Evolutionary conservation across 2,113 vertebrate genomes (phyloP), one percentile per base, ranked within the genome.

Genomic region (Myotis brandtii): DNA sequence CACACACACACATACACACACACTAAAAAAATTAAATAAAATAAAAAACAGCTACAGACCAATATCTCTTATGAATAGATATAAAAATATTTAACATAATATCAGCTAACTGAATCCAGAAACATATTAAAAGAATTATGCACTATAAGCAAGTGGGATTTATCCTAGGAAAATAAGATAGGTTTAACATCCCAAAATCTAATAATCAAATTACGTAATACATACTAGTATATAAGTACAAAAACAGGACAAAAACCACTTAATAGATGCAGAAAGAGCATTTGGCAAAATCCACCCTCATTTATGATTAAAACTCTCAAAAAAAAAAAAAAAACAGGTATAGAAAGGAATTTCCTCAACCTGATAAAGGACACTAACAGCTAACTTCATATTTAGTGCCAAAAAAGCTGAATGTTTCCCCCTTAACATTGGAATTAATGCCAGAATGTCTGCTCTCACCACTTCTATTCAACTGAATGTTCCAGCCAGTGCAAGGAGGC

Each of bases 301-400:
- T 48, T 87, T 54, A 69, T 82, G 37, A 40, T 27, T 37, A 83
- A 54, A 94, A 93, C 4, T 86, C 40, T 72, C n/a, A 46, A 46
- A 46, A 46, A 46, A 46, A 46, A 46, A 46, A 59, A 72, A 50
- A 80, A 54, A n/a, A 18, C 40, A 90, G 23, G 52, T 91, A 21
- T 48, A 48, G 89, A 91, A 82, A 91, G 67, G 17, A 91, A 72
- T 82, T 48, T 62, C 66, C 23, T 89, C 92, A 75, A 54, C 16
- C 34, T 54, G 21, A 50, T 59, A 66, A 83, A 72, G 32, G n/a
- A 5, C 27, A 83, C 76, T 56, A 81, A 89, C 30, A 70, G 30
- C 50, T 59, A 70, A 34, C 37, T 82, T 70, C 34, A 70, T 27
- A 81, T 40, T 81, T 70, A 72, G 77, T 59, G 77, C 66, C 50